Evolutionary conservation across 1,140 invertebrate species (phyloP).

Genomic region (Drosophila pectinifera): DNA sequence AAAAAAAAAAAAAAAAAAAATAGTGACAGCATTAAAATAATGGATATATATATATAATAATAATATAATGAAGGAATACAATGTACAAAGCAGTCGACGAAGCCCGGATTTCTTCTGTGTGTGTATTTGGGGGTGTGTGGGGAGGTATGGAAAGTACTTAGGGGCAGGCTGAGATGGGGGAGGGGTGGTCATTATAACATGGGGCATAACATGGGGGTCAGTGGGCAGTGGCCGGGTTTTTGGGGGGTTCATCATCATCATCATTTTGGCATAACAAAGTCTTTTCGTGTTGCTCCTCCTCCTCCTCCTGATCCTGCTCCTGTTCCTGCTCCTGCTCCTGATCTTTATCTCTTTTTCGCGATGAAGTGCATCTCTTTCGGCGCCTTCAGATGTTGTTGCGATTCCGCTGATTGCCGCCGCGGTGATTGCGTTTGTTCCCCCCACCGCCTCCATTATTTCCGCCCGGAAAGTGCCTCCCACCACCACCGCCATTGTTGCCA

Average conservation of each 20-base stretch:
- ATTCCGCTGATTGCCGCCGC: constrained; percentile 45
- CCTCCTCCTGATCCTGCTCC: not conserved
- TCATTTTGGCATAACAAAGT: constrained; percentile 46
- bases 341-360: too few species aligned
- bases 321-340: not conserved
- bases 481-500: constrained; percentile 36
- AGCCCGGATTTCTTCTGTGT: constrained; percentile 32
- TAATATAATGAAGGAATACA: constrained; percentile 40
- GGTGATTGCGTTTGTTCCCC: constrained; percentile 49
- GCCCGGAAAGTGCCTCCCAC: constrained; percentile 44
- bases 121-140: not conserved
- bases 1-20: not conserved
- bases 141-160: too few species aligned
- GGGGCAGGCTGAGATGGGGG: constrained; percentile 1
- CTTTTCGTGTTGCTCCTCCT: constrained; percentile 17
- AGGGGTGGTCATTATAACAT: not conserved
- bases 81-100: constrained; percentile 65
- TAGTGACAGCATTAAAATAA: constrained; percentile 14
- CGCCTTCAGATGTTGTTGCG: constrained; percentile 37
- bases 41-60: too few species aligned
- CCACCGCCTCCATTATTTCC: constrained; percentile 48
- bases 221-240: not conserved
- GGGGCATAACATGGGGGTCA: constrained; percentile 25
- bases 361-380: not conserved
- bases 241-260: constrained; percentile 3